These are phyloP conservation scores for Furcifer pardalis DNA, from an alignment of 2,797 vertebrate genomes.

Conservation along the genomic window DNA sequence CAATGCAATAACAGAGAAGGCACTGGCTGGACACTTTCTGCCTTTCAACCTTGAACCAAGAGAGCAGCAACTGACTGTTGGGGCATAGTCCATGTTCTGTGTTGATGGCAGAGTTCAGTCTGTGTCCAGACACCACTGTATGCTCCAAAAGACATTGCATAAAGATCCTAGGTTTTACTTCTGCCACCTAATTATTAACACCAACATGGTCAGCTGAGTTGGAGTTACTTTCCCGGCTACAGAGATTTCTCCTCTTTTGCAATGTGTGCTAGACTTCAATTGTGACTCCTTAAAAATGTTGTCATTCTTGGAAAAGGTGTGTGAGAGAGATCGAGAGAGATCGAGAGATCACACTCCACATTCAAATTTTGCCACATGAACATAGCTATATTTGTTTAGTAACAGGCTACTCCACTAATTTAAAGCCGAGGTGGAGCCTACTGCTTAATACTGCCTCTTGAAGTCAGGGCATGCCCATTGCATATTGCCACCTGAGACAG, in stretches of 20 bases:
- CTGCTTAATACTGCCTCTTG: background rate
- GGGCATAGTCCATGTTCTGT: background rate
- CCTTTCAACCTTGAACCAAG: background rate
- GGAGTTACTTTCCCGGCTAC: slow-evolving; percentile 44
- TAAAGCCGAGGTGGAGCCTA: background rate
- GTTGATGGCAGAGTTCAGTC: background rate
- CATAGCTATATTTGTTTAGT: background rate
- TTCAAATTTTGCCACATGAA: background rate
- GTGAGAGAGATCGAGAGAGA: too few species aligned
- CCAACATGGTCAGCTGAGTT: background rate
- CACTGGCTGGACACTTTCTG: background rate
- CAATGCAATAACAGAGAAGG: background rate
- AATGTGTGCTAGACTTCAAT: background rate
- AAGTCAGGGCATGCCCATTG: background rate
- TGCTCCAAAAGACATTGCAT: slow-evolving; percentile 21
- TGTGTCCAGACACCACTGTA: background rate
- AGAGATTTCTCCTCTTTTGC: background rate
- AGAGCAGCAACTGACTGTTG: background rate
- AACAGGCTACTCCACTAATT: background rate
- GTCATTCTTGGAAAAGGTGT: too few species aligned
- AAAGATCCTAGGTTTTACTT: slow-evolving; percentile 16
- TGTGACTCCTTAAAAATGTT: background rate
- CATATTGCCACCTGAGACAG: background rate
- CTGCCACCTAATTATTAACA: slow-evolving; percentile 4
- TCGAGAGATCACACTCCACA: too few species aligned